Evolutionary conservation across 2,797 vertebrate genomes (phyloP).

Genomic region (Aeoliscus strigatus): DNA sequence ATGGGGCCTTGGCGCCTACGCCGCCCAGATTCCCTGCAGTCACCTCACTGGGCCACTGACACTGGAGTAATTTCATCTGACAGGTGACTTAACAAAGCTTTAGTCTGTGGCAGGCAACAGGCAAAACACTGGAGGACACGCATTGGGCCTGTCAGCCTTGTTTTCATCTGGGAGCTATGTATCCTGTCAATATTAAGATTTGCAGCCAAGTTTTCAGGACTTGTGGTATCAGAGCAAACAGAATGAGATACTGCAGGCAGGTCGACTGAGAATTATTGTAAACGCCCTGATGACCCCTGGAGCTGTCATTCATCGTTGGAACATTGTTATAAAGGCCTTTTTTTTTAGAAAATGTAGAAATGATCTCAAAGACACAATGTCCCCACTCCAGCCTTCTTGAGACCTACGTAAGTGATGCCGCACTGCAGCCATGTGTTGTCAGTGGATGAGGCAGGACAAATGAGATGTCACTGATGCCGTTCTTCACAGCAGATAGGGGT

Average conservation of each 20-base stretch:
- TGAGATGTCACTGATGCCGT: conserved; percentile 24
- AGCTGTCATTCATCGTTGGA: neutral
- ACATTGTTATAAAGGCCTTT: conserved; percentile 3
- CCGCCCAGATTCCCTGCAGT: conserved; percentile 36
- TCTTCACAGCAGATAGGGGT: conserved; percentile 33
- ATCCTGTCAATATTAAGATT: conserved; percentile 43
- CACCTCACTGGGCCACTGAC: conserved; percentile 39
- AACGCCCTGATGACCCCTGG: conserved; percentile 1
- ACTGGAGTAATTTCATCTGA: conserved; percentile 65
- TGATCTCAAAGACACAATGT: neutral
- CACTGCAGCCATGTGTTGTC: neutral
- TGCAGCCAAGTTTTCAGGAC: conserved; percentile 17
- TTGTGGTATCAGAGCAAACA: conserved; percentile 9
- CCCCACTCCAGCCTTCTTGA: conserved; percentile 4
- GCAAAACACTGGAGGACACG: conserved; percentile 28
- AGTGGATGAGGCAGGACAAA: conserved; percentile 24
- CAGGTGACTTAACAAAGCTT: conserved; percentile 69
- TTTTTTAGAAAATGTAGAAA: neutral
- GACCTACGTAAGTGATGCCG: conserved; percentile 5
- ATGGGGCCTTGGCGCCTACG: conserved; percentile 31
- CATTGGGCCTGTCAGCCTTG: conserved; percentile 26
- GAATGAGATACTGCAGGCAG: conserved; percentile 6
- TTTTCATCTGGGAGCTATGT: conserved; percentile 33
- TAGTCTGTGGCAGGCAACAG: conserved; percentile 48
- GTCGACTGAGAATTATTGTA: neutral